A percentile compares a stretch with the other conserved stretches of the same genome.
Evolutionary conservation across 2,113 vertebrate species (phyloP).

Genomic region (Paratilapia polleni): DNA sequence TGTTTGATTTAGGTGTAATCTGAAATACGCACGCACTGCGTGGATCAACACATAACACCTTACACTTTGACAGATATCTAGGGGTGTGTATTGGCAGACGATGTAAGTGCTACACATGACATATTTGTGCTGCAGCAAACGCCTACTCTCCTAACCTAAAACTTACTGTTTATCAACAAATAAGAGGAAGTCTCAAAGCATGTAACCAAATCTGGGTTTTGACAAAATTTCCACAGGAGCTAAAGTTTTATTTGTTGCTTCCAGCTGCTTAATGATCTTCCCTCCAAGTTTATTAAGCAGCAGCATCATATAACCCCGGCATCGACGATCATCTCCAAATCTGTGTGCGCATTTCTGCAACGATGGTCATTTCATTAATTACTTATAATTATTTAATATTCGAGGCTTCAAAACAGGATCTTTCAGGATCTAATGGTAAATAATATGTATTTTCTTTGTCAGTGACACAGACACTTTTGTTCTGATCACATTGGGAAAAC

Average conservation of each 20-base stretch:
- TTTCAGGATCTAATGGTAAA: not conserved
- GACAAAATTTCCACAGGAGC: not conserved
- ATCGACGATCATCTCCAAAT: no score
- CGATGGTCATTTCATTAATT: not conserved
- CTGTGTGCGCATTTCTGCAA: not conserved
- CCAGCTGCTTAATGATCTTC: not conserved
- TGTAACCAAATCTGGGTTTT: not conserved
- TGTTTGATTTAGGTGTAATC: not conserved
- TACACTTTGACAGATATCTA: not conserved
- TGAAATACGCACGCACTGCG: not conserved
- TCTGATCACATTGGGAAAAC: not conserved
- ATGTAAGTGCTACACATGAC: no score
- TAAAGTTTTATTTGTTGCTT: not conserved
- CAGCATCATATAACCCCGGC: not conserved
- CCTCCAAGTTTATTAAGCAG: not conserved
- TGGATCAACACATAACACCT: not conserved
- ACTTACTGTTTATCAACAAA: not conserved
- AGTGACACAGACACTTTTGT: not conserved
- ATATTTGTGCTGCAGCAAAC: not conserved
- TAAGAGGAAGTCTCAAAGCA: not conserved
- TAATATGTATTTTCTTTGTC: not conserved
- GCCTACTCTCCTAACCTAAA: no score
- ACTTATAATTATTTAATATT: not conserved
- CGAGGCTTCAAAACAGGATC: not conserved
- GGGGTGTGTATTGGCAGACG: not conserved